Percentiles rank a stretch among this genome's conserved stretches.
Evolutionary conservation across 2,888 invertebrate genomes (phyloP).

Genomic region (Conomelus anceps): DNA sequence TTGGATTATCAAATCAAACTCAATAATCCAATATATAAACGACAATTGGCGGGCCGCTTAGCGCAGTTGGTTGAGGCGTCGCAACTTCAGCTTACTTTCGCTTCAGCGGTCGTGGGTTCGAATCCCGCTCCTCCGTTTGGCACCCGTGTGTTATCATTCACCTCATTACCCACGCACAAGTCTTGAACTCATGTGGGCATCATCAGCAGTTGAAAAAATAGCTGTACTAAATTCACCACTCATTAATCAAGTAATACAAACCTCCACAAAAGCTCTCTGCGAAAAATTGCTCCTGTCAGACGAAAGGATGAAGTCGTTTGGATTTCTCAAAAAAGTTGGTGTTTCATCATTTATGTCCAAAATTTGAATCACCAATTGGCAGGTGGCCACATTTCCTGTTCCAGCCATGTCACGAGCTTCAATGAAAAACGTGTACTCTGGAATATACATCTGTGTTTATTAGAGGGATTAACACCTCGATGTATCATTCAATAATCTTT

Average conservation of each 20-base stretch:
- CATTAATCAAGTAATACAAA: slow-evolving; percentile 27
- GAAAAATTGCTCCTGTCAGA: slow-evolving; percentile 68
- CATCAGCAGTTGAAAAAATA: no score
- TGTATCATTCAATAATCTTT: neutral
- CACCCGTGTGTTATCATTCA: no score
- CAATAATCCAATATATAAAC: no score
- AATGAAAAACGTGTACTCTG: slow-evolving; percentile 67
- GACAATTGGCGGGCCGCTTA: no score
- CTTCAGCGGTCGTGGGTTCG: no score
- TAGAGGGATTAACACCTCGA: neutral
- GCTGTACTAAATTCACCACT: neutral
- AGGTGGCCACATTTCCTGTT: slow-evolving; percentile 64
- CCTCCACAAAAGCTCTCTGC: slow-evolving; percentile 65
- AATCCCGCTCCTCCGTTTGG: no score
- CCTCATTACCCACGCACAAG: no score
- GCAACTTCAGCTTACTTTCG: no score
- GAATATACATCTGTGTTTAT: neutral
- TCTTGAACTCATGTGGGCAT: no score
- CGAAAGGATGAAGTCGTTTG: slow-evolving; percentile 75
- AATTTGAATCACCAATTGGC: slow-evolving; percentile 66
- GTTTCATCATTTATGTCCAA: slow-evolving; percentile 74
- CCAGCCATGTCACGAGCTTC: slow-evolving; percentile 85
- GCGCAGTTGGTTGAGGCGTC: no score
- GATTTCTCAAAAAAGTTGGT: slow-evolving; percentile 70
- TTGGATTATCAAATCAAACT: no score